These are phyloP conservation scores for Gouania willdenowi DNA, from an alignment of 2,797 vertebrate species.

Conservation along the genomic window DNA sequence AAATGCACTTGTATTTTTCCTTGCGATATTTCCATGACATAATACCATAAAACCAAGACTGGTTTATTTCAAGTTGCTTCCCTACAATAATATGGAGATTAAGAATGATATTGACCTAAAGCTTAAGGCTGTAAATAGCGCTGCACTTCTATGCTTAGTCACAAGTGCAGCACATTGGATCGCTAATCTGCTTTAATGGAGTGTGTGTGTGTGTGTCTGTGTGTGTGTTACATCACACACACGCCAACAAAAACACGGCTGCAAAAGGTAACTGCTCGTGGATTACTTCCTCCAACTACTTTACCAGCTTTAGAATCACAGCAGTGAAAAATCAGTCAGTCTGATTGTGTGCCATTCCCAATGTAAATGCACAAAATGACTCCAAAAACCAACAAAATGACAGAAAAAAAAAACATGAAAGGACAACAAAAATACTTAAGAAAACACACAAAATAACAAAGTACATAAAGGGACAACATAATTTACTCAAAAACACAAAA, in stretches of 20 bases:
- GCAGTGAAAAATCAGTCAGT: too few species aligned
- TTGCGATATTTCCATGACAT: conserved; percentile 3
- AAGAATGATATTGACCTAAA: conserved; percentile 27
- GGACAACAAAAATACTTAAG: too few species aligned
- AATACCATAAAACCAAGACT: conserved; percentile 11
- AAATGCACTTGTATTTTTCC: conserved; percentile 5
- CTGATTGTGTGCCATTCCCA: too few species aligned
- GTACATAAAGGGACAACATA: too few species aligned
- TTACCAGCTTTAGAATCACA: too few species aligned
- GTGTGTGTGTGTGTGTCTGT: too few species aligned
- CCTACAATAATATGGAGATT: conserved; percentile 32
- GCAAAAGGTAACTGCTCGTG: neutral
- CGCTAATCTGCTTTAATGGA: conserved; percentile 13
- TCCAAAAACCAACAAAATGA: too few species aligned
- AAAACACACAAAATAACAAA: too few species aligned
- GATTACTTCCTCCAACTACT: too few species aligned
- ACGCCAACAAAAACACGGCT: neutral
- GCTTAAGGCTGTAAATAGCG: conserved; percentile 6
- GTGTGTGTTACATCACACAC: neutral
- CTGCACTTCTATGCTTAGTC: conserved; percentile 7
- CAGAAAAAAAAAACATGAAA: too few species aligned
- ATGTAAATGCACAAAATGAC: too few species aligned
- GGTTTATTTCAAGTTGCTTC: conserved; percentile 17
- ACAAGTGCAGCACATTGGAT: conserved; percentile 4
- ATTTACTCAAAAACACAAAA: too few species aligned